Base-by-base conservation (phyloP, 2,113 vertebrate genomes). In the Myxocyprinus asiaticus region DNA sequence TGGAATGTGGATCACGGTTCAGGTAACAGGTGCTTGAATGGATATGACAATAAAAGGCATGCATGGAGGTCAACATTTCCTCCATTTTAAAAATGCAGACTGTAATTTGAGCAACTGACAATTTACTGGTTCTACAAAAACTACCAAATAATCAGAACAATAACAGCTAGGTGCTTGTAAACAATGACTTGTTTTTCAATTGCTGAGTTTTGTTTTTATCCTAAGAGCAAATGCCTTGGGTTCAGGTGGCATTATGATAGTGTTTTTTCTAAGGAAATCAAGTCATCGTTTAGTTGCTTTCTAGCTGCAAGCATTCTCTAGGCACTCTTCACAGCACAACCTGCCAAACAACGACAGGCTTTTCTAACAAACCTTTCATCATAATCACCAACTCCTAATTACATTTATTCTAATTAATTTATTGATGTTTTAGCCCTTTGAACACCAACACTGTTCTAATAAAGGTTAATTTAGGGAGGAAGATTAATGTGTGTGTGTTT, bases 331-430 rank as follows among this genome's bases (percentile, higher is more conserved):
- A 75, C 6, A 11, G 63, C 9, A 68, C 50, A 82, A 76, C 33
- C 43, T 69, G 72, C 65, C 14, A 69, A 76, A 79, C 71, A 83
- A 63, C 69, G 76, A 79, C 71, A 82, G 69, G 78, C 58, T 74
- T 75, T 59, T 74, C 58, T 42, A 78, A 82, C 78, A 80, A 74
- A 77, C 9, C 68, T 68, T 67, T 81, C 77, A 80, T 83, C 82
- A 83, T 63, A 80, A 70, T 77, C 78, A 77, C 79, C 73, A 77
- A 77, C 62, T 77, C 43, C 55, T 83, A 81, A 83, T 81, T 83
- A 80, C 76, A 66, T 81, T 78, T 68, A 81, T 80, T 76, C 67
- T 53, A 81, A 83, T 83, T 78, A 22, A 83, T 83, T 73, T 81
- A 77, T 67, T 15, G 65, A 65, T 33, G 50, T 76, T 71, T 80